Percentiles rank a stretch among this genome's conserved stretches.
Conservation (phyloP, 1,140 invertebrate genomes). For the Heliconius hermathena region DNA sequence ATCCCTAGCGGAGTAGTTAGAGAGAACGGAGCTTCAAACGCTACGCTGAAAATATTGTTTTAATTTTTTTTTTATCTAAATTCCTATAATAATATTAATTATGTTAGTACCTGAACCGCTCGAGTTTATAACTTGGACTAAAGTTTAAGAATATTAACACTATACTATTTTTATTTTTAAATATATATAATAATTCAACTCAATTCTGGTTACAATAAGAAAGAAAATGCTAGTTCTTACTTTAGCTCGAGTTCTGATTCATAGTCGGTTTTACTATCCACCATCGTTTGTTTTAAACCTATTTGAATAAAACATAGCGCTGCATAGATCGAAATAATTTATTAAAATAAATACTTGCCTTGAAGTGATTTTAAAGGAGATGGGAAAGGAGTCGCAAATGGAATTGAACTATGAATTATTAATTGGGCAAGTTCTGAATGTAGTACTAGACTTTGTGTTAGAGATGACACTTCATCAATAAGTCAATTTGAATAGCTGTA, state of each 20-base stretch:
- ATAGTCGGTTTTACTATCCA: conserved; percentile 42
- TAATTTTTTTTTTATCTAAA: too few species aligned
- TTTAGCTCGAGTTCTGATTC: conserved; percentile 36
- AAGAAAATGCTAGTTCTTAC: conserved; percentile 18
- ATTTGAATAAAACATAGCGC: conserved; percentile 46
- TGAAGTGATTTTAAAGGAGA: conserved; percentile 17
- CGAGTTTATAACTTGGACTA: background rate
- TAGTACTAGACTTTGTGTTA: background rate
- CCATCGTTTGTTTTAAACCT: conserved; percentile 54
- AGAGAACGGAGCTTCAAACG: too few species aligned
- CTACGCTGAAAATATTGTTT: too few species aligned
- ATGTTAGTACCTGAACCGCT: background rate
- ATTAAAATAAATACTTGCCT: conserved; percentile 22
- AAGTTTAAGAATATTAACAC: conserved; percentile 46
- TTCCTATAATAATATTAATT: too few species aligned
- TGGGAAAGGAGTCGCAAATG: background rate
- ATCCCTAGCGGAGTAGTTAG: too few species aligned
- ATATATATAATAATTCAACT: conserved; percentile 33
- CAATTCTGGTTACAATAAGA: conserved; percentile 27
- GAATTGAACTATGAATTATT: conserved; percentile 14
- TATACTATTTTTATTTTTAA: conserved; percentile 43
- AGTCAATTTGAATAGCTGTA: background rate
- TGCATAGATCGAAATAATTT: conserved; percentile 31
- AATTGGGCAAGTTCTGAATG: conserved; percentile 7
- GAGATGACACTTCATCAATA: conserved; percentile 6